Conservation (phyloP, 1,140 invertebrate genomes). For the Steinernema feltiae region DNA sequence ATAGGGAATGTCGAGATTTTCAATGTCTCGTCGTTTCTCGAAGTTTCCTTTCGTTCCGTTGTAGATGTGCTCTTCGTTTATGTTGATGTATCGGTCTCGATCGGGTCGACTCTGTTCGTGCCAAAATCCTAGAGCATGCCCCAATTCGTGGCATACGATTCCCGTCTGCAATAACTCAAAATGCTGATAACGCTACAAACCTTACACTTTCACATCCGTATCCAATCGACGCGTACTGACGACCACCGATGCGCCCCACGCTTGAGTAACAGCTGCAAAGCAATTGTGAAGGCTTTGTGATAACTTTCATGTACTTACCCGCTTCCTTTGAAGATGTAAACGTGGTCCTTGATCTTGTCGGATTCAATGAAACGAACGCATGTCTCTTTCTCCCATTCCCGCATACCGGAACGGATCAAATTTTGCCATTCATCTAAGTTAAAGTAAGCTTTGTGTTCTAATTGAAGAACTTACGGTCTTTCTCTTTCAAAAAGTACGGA, state of each 20-base stretch:
- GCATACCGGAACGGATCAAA: conserved; percentile 46
- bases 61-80: conserved; percentile 32
- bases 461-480: conserved; percentile 38
- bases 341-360: conserved; percentile 42
- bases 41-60: conserved; percentile 36
- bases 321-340: conserved; percentile 52
- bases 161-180: conserved; percentile 24
- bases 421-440: conserved; percentile 50
- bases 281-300: background rate
- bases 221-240: conserved; percentile 54
- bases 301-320: conserved; percentile 34
- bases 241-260: conserved; percentile 50
- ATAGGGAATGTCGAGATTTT: conserved; percentile 31
- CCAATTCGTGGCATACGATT: conserved; percentile 36
- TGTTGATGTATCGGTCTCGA: conserved; percentile 38
- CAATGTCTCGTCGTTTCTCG: conserved; percentile 31
- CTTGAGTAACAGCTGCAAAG: conserved; percentile 53
- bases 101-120: conserved; percentile 39
- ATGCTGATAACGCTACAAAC: conserved; percentile 6
- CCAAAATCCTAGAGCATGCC: conserved; percentile 38
- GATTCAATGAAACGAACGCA: conserved; percentile 50
- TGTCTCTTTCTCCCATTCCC: conserved; percentile 51
- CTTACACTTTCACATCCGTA: conserved; percentile 53
- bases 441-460: background rate
- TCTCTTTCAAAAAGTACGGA: conserved; percentile 48